Base-by-base conservation (phyloP, 2,113 vertebrate species). In the Megaceryle maxima region DNA sequence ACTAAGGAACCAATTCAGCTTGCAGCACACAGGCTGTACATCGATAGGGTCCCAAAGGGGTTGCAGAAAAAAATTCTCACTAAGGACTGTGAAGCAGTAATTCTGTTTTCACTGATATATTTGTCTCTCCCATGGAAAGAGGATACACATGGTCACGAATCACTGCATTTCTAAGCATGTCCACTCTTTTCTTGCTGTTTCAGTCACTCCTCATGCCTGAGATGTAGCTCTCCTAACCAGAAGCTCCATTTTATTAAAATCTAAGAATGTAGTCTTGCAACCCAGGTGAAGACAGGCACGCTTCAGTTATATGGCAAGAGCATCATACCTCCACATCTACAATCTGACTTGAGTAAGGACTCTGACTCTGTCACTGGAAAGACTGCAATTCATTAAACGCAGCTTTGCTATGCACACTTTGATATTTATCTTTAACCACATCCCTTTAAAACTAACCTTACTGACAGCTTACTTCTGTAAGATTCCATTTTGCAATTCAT, bases 351-450 rank as follows among this genome's bases (percentile, higher is more conserved):
- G 18, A 81, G 51, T 37, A 85, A 68, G 48, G 60, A 63, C 48
- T 80, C 75, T 0, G 0, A 75, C 81, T 92, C 69, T 82, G 26
- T 43, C 55, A 68, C 43, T 96, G 69, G 79, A 75, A 92, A 91
- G 68, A 82, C 46, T 67, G 62, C 37, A 88, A 90, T 48, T 80
- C 72, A 70, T 86, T 83, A 91, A 51, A 81, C 41, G 35, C 7
- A 90, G 67, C 46, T 88, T 63, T 94, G 57, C 67, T 59, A 59
- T 55, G 60, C 85, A 90, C 26, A n/a, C 20, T 80, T 86, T 75
- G 92, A 44, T 90, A 93, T 80, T 86, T 95, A 81, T 88, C n/a
- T 91, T 85, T 77, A 94, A 91, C 59, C 29, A 80, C 20, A 70
- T 39, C 37, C 82, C 76, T 83, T 95, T 86, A 79, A 96, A 91